A percentile compares a stretch with the other conserved stretches of the same genome.
phyloP scores from a whole-genome alignment of 2,113 vertebrate genomes.

The Notiomystis cincta region DNA sequence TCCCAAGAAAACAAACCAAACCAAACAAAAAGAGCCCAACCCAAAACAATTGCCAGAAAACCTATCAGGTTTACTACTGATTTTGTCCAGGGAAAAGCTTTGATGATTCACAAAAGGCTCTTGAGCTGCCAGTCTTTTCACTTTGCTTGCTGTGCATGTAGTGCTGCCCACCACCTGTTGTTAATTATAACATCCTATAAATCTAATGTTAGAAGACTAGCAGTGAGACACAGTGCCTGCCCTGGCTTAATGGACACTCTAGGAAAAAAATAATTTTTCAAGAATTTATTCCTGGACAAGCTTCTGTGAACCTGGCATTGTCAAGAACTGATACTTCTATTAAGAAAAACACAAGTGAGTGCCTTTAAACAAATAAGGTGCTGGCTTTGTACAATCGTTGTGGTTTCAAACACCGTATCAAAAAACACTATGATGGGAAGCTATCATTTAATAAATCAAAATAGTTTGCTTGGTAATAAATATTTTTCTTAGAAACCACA shows the following conservation, averaged over 20 bases:
- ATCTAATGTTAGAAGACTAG: constrained; percentile 8
- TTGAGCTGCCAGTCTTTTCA: constrained; percentile 5
- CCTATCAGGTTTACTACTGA: neutral
- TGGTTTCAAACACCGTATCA: neutral
- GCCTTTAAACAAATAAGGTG: constrained; percentile 29
- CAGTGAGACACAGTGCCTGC: neutral
- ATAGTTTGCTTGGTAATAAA: constrained; percentile 24
- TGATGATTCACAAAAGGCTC: constrained; percentile 35
- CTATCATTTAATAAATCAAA: constrained; percentile 59
- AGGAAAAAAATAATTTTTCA: constrained; percentile 12
- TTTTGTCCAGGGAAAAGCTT: constrained; percentile 1
- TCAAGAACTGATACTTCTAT: constrained; percentile 20
- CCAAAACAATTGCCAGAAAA: neutral
- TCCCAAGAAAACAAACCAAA: neutral
- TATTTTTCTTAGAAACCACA: constrained; percentile 52
- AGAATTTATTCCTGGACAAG: constrained; percentile 24
- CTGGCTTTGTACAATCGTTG: neutral
- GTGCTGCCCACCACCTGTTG: constrained; percentile 41
- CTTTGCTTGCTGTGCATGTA: neutral
- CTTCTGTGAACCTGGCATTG: neutral
- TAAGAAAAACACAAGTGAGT: constrained; percentile 21
- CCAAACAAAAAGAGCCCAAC: neutral
- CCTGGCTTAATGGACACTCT: neutral
- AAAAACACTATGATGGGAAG: neutral
- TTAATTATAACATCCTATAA: constrained; percentile 61